Conservation (phyloP, 2,888 invertebrate species). For the Apamea epomidion region DNA sequence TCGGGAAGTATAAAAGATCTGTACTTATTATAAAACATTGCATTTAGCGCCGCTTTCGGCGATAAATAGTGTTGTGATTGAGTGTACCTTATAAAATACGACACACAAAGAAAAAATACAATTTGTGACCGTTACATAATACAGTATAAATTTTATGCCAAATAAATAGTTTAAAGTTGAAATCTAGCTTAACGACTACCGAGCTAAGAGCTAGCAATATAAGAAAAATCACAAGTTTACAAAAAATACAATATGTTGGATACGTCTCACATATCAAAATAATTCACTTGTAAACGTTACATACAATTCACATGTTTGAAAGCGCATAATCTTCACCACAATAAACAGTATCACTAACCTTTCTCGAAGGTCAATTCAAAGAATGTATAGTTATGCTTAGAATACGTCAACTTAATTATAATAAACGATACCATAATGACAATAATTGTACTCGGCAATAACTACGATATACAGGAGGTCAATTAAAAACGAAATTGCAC, state of each 20-base stretch:
- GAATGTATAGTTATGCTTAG: conserved; percentile 90
- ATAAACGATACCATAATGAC: conserved; percentile 83
- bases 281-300: conserved; percentile 80
- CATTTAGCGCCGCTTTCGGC: conserved; percentile 57
- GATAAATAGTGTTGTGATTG: conserved; percentile 43
- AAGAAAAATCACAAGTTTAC: conserved; percentile 87
- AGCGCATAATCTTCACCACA: conserved; percentile 84
- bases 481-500: conserved; percentile 82
- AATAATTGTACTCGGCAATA: conserved; percentile 87
- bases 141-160: conserved; percentile 74
- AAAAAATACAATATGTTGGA: conserved; percentile 77
- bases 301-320: conserved; percentile 80
- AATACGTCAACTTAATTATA: conserved; percentile 85
- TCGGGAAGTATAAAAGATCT: conserved; percentile 58
- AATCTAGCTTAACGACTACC: conserved; percentile 88
- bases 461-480: conserved; percentile 80
- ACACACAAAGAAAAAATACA: conserved; percentile 65
- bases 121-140: conserved; percentile 83
- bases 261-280: conserved; percentile 82
- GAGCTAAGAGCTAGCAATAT: conserved; percentile 87
- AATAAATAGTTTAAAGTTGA: conserved; percentile 84
- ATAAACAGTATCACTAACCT: conserved; percentile 90
- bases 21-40: conserved; percentile 62
- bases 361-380: conserved; percentile 89
- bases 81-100: conserved; percentile 56